Conservation (phyloP, 2,888 invertebrate genomes). For the Parthenolecanium corni region DNA sequence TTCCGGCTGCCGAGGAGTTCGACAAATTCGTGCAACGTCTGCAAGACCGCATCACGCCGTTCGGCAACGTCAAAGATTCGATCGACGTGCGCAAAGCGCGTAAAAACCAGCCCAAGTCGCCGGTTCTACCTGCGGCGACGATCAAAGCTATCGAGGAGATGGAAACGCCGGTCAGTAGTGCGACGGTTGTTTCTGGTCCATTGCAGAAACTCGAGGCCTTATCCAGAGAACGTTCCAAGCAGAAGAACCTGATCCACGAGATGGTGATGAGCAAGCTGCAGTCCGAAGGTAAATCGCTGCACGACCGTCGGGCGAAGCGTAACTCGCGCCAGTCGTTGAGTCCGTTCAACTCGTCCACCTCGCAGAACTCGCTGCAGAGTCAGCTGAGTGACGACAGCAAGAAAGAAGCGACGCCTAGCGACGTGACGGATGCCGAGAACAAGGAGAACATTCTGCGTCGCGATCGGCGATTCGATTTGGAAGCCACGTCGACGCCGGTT, state of each 20-base stretch:
- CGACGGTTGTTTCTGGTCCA: constrained; percentile 38
- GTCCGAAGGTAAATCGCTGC: constrained; percentile 45
- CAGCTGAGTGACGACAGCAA: not conserved
- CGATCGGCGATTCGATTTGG: not conserved
- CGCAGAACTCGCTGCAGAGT: constrained; percentile 29
- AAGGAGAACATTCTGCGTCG: not conserved
- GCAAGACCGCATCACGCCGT: constrained; percentile 56
- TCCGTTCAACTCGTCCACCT: constrained; percentile 30
- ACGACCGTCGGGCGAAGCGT: constrained; percentile 48
- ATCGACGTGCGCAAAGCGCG: constrained; percentile 52
- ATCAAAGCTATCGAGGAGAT: not conserved
- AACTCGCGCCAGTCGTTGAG: constrained; percentile 31
- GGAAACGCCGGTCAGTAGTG: not conserved
- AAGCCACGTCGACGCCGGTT: not conserved
- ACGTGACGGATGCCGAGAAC: not conserved
- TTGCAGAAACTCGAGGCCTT: constrained; percentile 61
- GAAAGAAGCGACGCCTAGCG: not conserved
- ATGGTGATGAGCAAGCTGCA: constrained; percentile 66
- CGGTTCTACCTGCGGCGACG: constrained; percentile 34
- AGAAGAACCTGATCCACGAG: constrained; percentile 71
- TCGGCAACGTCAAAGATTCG: constrained; percentile 56
- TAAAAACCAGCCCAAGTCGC: constrained; percentile 36
- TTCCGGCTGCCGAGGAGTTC: constrained; percentile 37
- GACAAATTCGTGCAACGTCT: constrained; percentile 54
- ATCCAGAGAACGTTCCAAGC: constrained; percentile 65